Evolutionary conservation across 1,140 invertebrate genomes (phyloP), one percentile per base, ranked within the genome.

Genomic region (Probaryconus sp.): DNA sequence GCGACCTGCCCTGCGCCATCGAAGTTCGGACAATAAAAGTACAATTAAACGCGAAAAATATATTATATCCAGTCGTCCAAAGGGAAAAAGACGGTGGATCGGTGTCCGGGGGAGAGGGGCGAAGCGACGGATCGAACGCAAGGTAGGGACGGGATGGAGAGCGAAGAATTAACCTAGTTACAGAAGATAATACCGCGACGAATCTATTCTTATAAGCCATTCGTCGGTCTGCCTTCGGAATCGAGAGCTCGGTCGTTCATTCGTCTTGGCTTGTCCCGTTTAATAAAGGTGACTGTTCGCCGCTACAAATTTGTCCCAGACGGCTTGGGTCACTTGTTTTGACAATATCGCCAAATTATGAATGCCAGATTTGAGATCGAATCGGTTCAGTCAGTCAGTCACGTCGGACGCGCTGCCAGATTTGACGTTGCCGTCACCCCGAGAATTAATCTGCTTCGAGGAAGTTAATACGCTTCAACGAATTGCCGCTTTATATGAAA

Each of bases 31-130:
- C 78, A 81, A 81, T 80, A 81, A 82, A 79, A 81, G 73, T 79
- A 73, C 75, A 83, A 83, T 82, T 82, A 82, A 82, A 83, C 40
- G 70, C 30, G 70, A 71, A 82, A 81, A 80, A 83, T 80, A 77
- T 79, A 79, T 81, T 79, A 73, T 75, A 77, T 28, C 18, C 56
- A 58, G 35, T 56, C 40, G 61, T 55, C 56, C 18, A 33, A 20
- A 31, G 26, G 42, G 17, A 42, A 56, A 47, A 60, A 64, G 42
- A 38, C 37, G 42, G 2, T 10, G 10, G 42, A 20, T 35, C 35
- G 58, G n/a, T n/a, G n/a, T n/a, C n/a, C n/a, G n/a, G n/a, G n/a
- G n/a, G n/a, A n/a, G n/a, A n/a, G n/a, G n/a, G n/a, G n/a, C n/a
- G n/a, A n/a, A n/a, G n/a, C n/a, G n/a, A n/a, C n/a, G n/a, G n/a